Conservation (phyloP, 2,113 vertebrate genomes). For the Cephalophus harveyi region DNA sequence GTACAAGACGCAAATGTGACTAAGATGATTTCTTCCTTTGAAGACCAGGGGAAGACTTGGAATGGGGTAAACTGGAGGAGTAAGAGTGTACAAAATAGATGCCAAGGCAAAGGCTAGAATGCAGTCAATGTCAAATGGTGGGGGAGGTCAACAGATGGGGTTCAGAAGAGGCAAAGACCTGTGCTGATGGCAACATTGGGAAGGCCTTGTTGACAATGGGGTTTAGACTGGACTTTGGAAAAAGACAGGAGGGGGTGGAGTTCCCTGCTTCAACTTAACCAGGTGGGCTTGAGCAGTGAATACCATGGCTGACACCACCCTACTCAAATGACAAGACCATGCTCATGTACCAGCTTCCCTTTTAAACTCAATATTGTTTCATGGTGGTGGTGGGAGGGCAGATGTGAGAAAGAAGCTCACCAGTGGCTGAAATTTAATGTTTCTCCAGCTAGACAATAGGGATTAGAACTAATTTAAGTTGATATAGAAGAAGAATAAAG, state of each 20-base stretch:
- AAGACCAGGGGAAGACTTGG: neutral
- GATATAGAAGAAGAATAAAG: neutral
- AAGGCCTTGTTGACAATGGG: neutral
- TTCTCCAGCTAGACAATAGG: neutral
- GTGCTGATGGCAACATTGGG: neutral
- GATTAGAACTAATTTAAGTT: neutral
- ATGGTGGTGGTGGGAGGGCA: neutral
- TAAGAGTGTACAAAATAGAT: neutral
- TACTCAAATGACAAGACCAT: neutral
- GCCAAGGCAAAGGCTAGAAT: neutral
- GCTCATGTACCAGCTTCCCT: neutral
- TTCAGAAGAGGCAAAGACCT: neutral
- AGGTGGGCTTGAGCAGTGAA: neutral
- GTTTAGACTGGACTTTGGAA: neutral
- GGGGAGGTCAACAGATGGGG: neutral
- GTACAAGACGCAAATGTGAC: neutral
- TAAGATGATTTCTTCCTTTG: neutral
- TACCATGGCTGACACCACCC: neutral
- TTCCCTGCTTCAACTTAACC: neutral
- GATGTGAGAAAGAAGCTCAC: neutral
- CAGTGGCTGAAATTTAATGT: neutral
- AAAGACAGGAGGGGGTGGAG: neutral
- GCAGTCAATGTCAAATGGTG: neutral
- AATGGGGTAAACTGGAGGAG: fast-evolving
- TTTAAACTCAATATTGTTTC: neutral